Evolutionary conservation across 2,888 invertebrate species (phyloP), one percentile per base, ranked within the genome.

Genomic region (Sturmia bella): DNA sequence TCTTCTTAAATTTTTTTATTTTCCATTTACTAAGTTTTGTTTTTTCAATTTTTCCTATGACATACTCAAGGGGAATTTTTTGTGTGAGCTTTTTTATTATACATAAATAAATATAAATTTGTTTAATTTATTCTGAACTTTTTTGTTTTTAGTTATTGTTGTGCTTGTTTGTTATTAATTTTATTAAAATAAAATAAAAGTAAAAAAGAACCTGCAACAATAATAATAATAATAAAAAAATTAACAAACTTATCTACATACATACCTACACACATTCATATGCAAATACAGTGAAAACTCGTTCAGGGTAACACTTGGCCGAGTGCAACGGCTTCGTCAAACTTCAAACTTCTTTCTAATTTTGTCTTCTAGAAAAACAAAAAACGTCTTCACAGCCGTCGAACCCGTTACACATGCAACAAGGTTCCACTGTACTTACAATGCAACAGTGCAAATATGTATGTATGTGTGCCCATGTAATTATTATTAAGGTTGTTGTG

Each of bases 51-150:
- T 69, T 83, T 83, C 72, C 83, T 83, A 80, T 81, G 84, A 77
- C 83, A 81, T 75, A 73, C 77, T 83, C 83, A 84, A 84, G 84
- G 84, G 83, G 82, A 84, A 80, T 82, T 84, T 74, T 56, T 80
- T 82, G 52, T 74, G 59, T 75, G 61, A 45, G 52, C 75, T 82
- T 70, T 74, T 66, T 78, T 32, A 7, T 7, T 32, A 7, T n/a
- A n/a, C n/a, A 64, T 72, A 63, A 64, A 69, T 48, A 64, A 64
- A 68, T 73, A 77, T 68, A 82, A 82, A 78, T 74, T 74, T 78
- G 69, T 83, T 83, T 83, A 77, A 80, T 74, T 83, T 80, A 83
- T 82, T 80, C 61, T 80, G 66, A 68, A 68, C 54, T 73, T 83
- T 61, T 70, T 64, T 45, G 43, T 27, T 37, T 41, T 59, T 59